A percentile compares a stretch with the other conserved stretches of the same genome.
Evolutionary conservation across 2,113 vertebrate species (phyloP).

Genomic region (Spermophilus dauricus): DNA sequence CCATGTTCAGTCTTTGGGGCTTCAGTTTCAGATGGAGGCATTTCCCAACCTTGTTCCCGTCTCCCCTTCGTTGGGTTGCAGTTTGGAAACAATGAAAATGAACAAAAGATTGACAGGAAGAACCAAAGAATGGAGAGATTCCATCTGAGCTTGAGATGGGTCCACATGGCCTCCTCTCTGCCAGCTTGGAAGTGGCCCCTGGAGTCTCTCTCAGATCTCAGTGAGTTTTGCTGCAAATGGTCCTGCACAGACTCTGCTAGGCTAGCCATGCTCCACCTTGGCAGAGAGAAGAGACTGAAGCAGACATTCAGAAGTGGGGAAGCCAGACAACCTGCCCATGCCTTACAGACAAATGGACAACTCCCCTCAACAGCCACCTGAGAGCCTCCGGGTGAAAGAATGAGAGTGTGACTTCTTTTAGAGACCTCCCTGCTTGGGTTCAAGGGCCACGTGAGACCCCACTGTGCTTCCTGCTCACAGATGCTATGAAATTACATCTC

Average conservation of each 20-base stretch:
- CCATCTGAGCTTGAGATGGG: not conserved
- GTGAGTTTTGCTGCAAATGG: not conserved
- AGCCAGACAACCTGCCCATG: not conserved
- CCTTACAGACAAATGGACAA: fast-evolving
- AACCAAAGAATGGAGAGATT: not conserved
- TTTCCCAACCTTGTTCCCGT: not conserved
- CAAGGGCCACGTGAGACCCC: not conserved
- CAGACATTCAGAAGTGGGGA: not conserved
- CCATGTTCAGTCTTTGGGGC: not conserved
- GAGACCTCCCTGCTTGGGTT: not conserved
- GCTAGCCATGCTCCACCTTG: not conserved
- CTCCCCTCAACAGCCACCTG: fast-evolving
- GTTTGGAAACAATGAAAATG: not conserved
- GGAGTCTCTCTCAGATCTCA: not conserved
- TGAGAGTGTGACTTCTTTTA: not conserved
- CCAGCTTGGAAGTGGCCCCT: not conserved
- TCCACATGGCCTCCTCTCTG: not conserved
- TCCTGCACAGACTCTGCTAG: not conserved
- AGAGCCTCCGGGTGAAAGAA: not conserved
- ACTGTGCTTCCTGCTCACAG: not conserved
- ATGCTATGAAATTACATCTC: not conserved
- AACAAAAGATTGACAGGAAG: not conserved
- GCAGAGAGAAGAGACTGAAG: conserved; percentile 5
- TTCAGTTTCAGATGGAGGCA: conserved; percentile 28
- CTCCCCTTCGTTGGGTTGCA: not conserved